Percentiles rank a stretch among this genome's conserved stretches.
phyloP scores from a whole-genome alignment of 2,797 vertebrate genomes.

The Poeciliopsis gracilis region DNA sequence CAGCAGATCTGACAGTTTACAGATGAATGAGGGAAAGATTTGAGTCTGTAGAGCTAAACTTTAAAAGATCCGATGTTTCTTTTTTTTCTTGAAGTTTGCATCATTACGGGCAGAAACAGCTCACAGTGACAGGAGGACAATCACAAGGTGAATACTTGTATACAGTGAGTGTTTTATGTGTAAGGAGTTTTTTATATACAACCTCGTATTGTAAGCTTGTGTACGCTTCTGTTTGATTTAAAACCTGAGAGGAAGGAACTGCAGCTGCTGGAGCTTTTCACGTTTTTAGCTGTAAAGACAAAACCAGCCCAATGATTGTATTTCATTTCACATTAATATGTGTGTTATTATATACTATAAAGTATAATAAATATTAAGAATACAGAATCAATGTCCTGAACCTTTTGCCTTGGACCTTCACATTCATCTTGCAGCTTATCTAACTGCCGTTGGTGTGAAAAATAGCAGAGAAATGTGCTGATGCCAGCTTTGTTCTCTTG shows the following conservation, averaged over 20 bases:
- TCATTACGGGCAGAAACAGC: background rate
- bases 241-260: background rate
- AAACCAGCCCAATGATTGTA: background rate
- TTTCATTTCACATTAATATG: background rate
- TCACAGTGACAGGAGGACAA: background rate
- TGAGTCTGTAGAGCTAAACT: background rate
- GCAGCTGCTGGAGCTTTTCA: background rate
- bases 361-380: background rate
- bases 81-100: background rate
- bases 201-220: background rate
- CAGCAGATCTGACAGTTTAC: background rate
- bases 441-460: conserved; percentile 12
- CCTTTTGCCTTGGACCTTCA: conserved; percentile 24
- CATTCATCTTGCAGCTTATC: conserved; percentile 22
- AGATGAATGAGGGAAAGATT: background rate
- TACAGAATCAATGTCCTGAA: conserved; percentile 19
- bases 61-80: background rate
- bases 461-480: conserved; percentile 40
- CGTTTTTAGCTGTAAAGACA: background rate
- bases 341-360: background rate
- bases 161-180: background rate
- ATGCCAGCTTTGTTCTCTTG: conserved; percentile 11
- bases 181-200: background rate
- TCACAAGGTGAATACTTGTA: background rate
- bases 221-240: background rate